phyloP scores from a whole-genome alignment of 2,797 vertebrate genomes.

The Karalla daura region DNA sequence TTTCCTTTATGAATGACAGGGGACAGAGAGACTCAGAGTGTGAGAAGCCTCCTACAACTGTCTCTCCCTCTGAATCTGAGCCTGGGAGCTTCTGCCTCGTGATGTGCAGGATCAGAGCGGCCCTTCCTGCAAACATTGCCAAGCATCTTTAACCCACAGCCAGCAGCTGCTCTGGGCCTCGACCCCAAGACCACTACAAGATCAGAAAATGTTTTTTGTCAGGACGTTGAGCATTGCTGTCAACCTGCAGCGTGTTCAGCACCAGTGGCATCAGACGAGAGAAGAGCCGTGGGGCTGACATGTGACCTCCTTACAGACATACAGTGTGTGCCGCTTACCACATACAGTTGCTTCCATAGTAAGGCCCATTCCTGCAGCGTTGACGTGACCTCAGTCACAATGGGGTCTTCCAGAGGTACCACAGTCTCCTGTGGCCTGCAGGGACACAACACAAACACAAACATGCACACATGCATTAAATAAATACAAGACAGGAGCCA shows the following conservation, averaged over 20 bases:
- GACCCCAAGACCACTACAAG: too few relatives aligned
- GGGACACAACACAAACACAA: not conserved
- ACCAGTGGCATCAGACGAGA: too few relatives aligned
- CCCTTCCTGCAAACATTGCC: not conserved
- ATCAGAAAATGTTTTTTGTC: too few relatives aligned
- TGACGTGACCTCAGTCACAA: constrained; percentile 92
- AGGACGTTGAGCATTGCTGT: too few relatives aligned
- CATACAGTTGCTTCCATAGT: constrained; percentile 96
- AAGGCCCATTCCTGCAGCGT: constrained; percentile 95
- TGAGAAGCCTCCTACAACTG: not conserved
- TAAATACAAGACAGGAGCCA: too few relatives aligned
- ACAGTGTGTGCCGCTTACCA: constrained; percentile 83
- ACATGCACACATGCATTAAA: not conserved
- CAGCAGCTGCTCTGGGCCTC: not conserved
- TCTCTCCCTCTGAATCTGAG: too few relatives aligned
- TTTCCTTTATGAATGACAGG: not conserved
- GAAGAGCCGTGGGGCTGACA: too few relatives aligned
- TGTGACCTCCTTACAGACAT: not conserved
- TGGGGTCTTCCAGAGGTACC: constrained; percentile 91
- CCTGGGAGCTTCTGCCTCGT: not conserved
- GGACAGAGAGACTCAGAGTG: not conserved
- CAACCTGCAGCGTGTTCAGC: too few relatives aligned
- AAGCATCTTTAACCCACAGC: not conserved
- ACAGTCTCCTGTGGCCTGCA: constrained; percentile 87
- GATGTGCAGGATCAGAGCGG: not conserved